Percentiles rank a stretch among this genome's conserved stretches.
These are phyloP conservation scores for Amphibalanus amphitrite DNA, from an alignment of 1,140 invertebrate genomes.

Conservation along the genomic window DNA sequence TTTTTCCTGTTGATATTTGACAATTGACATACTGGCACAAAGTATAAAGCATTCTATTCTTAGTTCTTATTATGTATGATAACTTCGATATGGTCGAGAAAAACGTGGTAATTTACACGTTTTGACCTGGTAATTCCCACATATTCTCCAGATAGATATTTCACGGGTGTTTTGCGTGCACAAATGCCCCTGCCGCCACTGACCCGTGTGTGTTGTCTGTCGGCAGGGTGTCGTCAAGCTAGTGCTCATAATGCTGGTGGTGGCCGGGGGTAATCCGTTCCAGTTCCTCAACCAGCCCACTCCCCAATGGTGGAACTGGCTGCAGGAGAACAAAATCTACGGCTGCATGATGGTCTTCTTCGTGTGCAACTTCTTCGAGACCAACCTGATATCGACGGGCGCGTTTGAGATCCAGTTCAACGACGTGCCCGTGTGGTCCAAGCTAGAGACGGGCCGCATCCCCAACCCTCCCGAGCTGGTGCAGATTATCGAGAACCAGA, in stretches of 20 bases:
- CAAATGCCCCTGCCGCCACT: background rate
- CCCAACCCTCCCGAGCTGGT: slow-evolving; percentile 88
- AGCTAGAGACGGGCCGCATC: slow-evolving; percentile 89
- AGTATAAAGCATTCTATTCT: background rate
- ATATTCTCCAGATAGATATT: slow-evolving; percentile 2
- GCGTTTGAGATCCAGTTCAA: slow-evolving; percentile 96
- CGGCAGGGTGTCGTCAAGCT: slow-evolving; percentile 64
- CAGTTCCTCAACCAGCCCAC: slow-evolving; percentile 25
- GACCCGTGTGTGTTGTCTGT: slow-evolving; percentile 21
- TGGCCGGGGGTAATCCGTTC: slow-evolving; percentile 64
- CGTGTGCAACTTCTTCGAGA: slow-evolving; percentile 79
- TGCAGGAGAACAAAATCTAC: slow-evolving; percentile 83
- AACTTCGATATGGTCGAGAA: no score
- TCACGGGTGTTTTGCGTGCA: background rate
- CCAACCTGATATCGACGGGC: slow-evolving; percentile 85
- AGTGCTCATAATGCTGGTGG: slow-evolving; percentile 64
- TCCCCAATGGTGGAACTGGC: slow-evolving; percentile 77
- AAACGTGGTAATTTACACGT: no score
- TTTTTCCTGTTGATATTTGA: no score
- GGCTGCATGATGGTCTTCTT: slow-evolving; percentile 93
- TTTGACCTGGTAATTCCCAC: no score
- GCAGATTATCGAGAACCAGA: slow-evolving; percentile 89
- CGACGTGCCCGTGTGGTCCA: slow-evolving; percentile 97
- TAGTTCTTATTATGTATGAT: no score
- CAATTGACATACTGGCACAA: no score